Base-by-base conservation (phyloP, 1,140 invertebrate genomes). In the Drosophila serrata region DNA sequence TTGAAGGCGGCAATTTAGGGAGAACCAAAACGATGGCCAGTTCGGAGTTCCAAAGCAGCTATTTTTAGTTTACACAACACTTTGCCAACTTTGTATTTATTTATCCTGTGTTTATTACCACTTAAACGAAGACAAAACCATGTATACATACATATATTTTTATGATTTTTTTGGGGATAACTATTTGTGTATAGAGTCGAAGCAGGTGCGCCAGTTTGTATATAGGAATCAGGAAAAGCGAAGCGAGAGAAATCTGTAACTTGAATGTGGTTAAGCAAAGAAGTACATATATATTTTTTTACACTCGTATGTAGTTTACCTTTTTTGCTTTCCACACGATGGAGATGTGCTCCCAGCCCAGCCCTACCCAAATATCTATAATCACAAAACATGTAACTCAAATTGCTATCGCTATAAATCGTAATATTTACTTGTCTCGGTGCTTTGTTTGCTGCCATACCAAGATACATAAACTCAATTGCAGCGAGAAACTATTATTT, bases 81-180 rank as follows among this genome's bases (percentile, higher is more conserved):
- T 84, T 84, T 88, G 85, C 84, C 84, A 87, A 87, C 79, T 87
- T 80, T 87, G 85, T 90, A 88, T 90, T 88, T 88, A 85, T 85
- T 90, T 78, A 75, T 69, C 42, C 48, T 51, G 76, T 62, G 73
- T 64, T 81, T 70, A 68, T 78, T 70, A 68, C 69, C 46, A 78
- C 68, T 53, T 75, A 63, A 74, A 57, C 45, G 67, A 69, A 74
- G 60, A 45, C 64, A 35, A 59, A 48, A 53, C 42, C 37, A 37
- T 60, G 24, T 39, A 49, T 13, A 48, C 49, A 53, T 49, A 72
- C 48, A 82, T 61, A 64, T 84, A 69, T 55, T 81, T 81, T 69
- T 64, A 63, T 69, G 19, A 70, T 70, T 79, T 68, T 24, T 48
- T 48, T n/a, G n/a, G 37, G 49, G 58, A 29, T 48, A 68, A 45